Base-by-base conservation (phyloP, 53 echinoderm and acorn worm genomes). In the Holothuria scabra region DNA sequence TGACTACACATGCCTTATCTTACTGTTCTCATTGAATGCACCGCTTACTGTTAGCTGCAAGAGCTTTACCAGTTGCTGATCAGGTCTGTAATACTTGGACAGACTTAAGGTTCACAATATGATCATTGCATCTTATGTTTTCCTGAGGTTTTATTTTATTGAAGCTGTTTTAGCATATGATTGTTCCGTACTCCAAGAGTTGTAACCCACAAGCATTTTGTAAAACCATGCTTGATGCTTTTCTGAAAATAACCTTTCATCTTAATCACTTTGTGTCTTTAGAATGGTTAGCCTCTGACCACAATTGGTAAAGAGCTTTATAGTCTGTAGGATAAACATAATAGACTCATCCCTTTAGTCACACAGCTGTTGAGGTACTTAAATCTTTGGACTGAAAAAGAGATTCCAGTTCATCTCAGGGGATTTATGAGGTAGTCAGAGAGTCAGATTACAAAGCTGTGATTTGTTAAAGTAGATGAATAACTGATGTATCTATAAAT, bases 231-330 rank as follows among this genome's bases (percentile, higher is more conserved):
- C 24, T 44, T 25, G 48, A 38, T 26, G 44, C 49, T 72, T 72
- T 24, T 23, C 10, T 46, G 72, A n/a, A 72, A 48, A 72, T 72
- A 72, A 72, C 72, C 72, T 72, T 72, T 72, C 72, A 18, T 72
- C 72, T 72, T 72, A 38, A 72, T 72, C 72, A 72, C 67, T 67
- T 30, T 67, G 46, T 72, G 72, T 72, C 46, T 72, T 23, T 72
- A 18, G 52, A 48, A 21, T 67, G 67, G 72, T 72, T 72, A 44
- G 21, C 46, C 25, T 28, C 72, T 72, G 49, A 72, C 72, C 72
- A 72, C 72, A 72, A 72, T 72, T 72, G 72, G 72, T 72, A 72
- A 72, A 72, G 72, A 72, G 26, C 44, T 46, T n/a, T 38, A 23
- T 19, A 67, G 67, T 67, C 21, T 49, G 37, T 72, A 46, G 72